Evolutionary conservation across 2,113 vertebrate species (phyloP).

Genomic region (Callospermophilus lateralis): DNA sequence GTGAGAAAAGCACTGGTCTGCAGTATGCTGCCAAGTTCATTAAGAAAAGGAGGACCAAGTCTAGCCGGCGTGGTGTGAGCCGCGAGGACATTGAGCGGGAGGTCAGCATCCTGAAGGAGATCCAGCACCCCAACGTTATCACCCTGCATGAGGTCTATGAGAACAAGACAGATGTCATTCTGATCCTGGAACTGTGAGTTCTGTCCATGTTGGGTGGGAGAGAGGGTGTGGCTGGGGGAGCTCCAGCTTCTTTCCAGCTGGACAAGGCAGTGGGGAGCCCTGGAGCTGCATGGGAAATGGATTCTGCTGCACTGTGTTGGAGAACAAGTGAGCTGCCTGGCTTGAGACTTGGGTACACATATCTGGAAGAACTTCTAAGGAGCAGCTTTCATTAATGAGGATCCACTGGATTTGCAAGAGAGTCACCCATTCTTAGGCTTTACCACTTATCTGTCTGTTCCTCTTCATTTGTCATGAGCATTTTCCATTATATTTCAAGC

Average conservation of each 20-base stretch:
- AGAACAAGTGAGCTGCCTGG: not conserved
- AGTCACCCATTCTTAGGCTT: not conserved
- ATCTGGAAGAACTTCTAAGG: not conserved
- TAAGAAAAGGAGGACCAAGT: constrained; percentile 97
- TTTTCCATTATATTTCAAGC: not conserved
- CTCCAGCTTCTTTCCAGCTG: not conserved
- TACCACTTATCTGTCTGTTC: not conserved
- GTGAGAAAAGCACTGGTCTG: constrained; percentile 90
- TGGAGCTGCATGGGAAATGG: not conserved
- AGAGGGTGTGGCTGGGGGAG: not conserved
- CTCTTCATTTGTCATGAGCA: not conserved
- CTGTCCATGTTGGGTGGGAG: fast-evolving
- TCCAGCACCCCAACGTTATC: constrained; percentile 97
- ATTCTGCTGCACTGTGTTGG: not conserved
- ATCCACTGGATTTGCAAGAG: not conserved
- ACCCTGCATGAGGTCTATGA: constrained; percentile 96
- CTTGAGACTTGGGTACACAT: fast-evolving
- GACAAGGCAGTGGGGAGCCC: fast-evolving
- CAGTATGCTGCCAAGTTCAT: constrained; percentile 98
- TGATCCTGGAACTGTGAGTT: constrained; percentile 99
- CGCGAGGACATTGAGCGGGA: constrained; percentile 98
- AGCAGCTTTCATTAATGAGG: fast-evolving
- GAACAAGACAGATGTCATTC: constrained; percentile 97
- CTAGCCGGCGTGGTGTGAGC: constrained; percentile 95
- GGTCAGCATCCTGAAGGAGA: constrained; percentile 97